Evolutionary conservation across 92 coral and sea anemone genomes (phyloP).

Genomic region (Ricordea florida): DNA sequence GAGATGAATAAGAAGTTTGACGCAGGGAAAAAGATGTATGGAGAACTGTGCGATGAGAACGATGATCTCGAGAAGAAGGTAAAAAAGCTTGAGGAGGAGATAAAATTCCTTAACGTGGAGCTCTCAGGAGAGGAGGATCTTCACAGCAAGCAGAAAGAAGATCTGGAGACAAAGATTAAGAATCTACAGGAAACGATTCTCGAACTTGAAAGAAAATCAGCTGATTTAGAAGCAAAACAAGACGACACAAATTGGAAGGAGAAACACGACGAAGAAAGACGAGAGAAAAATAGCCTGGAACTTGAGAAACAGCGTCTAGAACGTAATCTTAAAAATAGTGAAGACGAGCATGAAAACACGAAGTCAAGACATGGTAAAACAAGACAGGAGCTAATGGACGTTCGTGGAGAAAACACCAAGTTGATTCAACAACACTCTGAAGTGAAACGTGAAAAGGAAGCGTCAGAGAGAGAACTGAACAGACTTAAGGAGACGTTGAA

Average conservation of each 20-base stretch:
- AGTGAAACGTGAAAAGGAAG: slow-evolving; percentile 20
- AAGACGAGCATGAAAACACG: slow-evolving; percentile 64
- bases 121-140: slow-evolving; percentile 58
- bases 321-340: slow-evolving; percentile 51
- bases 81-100: slow-evolving; percentile 72
- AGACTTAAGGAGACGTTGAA: slow-evolving; percentile 43
- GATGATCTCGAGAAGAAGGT: slow-evolving; percentile 66
- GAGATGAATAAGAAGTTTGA: slow-evolving; percentile 50
- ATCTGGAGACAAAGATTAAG: slow-evolving; percentile 53
- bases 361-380: slow-evolving; percentile 43
- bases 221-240: slow-evolving; percentile 44
- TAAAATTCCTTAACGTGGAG: slow-evolving; percentile 58
- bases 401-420: slow-evolving; percentile 42
- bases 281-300: slow-evolving; percentile 59
- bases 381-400: slow-evolving; percentile 57
- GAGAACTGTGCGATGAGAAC: slow-evolving; percentile 61
- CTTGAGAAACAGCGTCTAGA: slow-evolving; percentile 59
- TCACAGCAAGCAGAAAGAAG: slow-evolving; percentile 56
- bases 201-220: slow-evolving; percentile 69
- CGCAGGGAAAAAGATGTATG: slow-evolving; percentile 55
- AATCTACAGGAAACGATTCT: slow-evolving; percentile 69
- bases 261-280: slow-evolving; percentile 55
- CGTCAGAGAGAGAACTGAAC: slow-evolving; percentile 52
- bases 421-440: slow-evolving; percentile 54
- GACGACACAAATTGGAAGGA: slow-evolving; percentile 69